Evolutionary conservation across 2,888 invertebrate species (phyloP).

Genomic region (Ectemnius lituratus): DNA sequence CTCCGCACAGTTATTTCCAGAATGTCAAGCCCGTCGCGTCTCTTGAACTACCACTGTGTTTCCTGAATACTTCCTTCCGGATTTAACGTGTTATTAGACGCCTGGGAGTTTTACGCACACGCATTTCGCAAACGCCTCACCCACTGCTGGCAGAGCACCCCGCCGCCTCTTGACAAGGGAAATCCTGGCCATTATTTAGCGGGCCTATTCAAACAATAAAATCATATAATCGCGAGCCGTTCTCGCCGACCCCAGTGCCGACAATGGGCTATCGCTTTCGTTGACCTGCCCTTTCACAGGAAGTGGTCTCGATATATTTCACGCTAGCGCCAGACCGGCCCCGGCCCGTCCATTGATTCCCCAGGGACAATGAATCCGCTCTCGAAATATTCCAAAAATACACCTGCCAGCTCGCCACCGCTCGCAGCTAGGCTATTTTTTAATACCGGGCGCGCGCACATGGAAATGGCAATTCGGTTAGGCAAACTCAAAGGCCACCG

Average conservation of each 20-base stretch:
- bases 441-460: neutral
- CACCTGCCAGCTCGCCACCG: neutral
- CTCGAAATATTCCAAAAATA: slow-evolving; percentile 7
- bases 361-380: slow-evolving; percentile 1
- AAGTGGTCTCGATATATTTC: slow-evolving; percentile 2
- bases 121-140: neutral
- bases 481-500: too few relatives aligned
- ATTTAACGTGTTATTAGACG: slow-evolving; percentile 42
- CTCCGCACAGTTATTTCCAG: slow-evolving; percentile 21
- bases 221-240: neutral
- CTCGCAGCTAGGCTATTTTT: neutral
- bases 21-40: slow-evolving; percentile 14
- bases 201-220: neutral
- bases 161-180: neutral
- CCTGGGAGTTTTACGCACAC: slow-evolving; percentile 11
- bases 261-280: slow-evolving; percentile 3
- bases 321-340: neutral
- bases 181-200: slow-evolving; percentile 9
- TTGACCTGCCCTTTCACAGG: neutral
- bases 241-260: neutral
- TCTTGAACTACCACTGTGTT: slow-evolving; percentile 30
- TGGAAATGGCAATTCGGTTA: too few relatives aligned
- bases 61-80: slow-evolving; percentile 43
- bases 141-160: too few relatives aligned
- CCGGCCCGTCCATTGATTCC: slow-evolving; percentile 4